Percentiles rank a stretch among this genome's conserved stretches.
These are phyloP conservation scores for Brenthis ino DNA, from an alignment of 2,888 invertebrate species.

Conservation along the genomic window DNA sequence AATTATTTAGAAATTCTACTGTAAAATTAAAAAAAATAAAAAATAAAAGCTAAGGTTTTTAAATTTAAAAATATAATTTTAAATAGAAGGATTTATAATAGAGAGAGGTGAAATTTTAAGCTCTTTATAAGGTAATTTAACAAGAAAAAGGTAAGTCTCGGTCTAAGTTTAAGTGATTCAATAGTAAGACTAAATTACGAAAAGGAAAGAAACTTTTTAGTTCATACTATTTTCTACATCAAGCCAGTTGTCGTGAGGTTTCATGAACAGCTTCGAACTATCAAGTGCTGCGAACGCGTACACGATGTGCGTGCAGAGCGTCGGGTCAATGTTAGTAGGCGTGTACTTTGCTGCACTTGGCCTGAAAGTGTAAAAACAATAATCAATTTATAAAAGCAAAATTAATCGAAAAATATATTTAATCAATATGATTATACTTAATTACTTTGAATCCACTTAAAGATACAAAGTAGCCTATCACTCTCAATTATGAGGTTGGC, in stretches of 20 bases:
- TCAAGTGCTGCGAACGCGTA: conserved; percentile 96
- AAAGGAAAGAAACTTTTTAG: background rate
- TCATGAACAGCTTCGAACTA: conserved; percentile 87
- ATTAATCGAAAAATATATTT: no score
- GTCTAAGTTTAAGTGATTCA: no score
- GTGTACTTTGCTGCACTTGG: conserved; percentile 90
- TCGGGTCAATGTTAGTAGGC: conserved; percentile 91
- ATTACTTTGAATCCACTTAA: background rate
- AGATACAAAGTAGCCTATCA: no score
- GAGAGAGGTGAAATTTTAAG: no score
- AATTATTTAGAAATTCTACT: background rate
- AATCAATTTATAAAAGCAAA: background rate
- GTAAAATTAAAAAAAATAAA: no score
- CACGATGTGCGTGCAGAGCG: conserved; percentile 94
- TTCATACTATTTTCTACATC: conserved; percentile 92
- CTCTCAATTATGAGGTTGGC: background rate
- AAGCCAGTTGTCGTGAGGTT: conserved; percentile 93
- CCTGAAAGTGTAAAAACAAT: conserved; percentile 58
- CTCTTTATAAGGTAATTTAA: background rate
- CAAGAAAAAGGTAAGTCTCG: no score
- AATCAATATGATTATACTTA: no score
- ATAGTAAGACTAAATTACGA: no score
- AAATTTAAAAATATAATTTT: background rate
- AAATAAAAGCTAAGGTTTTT: no score
- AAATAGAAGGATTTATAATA: background rate